Evolutionary conservation across 1,140 invertebrate genomes (phyloP).

Genomic region (Drosophila ambigua): DNA sequence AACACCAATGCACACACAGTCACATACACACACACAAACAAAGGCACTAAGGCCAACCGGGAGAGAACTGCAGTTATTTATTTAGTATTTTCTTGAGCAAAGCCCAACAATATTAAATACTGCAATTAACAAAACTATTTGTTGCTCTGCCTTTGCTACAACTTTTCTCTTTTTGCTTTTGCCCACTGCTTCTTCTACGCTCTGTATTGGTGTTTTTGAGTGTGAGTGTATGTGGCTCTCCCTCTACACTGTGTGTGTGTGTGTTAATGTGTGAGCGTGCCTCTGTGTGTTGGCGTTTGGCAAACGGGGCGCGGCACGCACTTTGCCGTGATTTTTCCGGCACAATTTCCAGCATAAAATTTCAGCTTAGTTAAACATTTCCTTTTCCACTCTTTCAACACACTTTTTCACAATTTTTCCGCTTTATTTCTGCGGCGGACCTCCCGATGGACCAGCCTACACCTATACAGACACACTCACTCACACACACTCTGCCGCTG

Average conservation of each 20-base stretch:
- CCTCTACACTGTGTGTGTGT: constrained; percentile 25
- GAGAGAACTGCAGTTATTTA: not conserved
- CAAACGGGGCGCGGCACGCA: constrained; percentile 72
- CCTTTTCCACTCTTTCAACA: constrained; percentile 13
- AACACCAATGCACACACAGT: constrained; percentile 47
- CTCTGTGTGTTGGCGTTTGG: constrained; percentile 44
- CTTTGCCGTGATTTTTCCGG: constrained; percentile 46
- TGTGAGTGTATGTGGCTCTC: constrained; percentile 40
- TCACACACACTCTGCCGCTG: constrained; percentile 30
- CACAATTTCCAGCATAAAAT: constrained; percentile 36
- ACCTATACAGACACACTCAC: constrained; percentile 41
- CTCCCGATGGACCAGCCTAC: constrained; percentile 31
- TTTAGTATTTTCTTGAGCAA: constrained; percentile 28
- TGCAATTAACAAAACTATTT: constrained; percentile 71
- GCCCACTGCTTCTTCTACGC: constrained; percentile 21
- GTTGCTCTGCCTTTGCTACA: constrained; percentile 61
- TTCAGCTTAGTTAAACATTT: constrained; percentile 21
- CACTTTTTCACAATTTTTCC: constrained; percentile 32
- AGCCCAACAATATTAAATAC: constrained; percentile 16
- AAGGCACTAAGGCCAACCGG: not conserved
- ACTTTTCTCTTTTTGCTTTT: constrained; percentile 72
- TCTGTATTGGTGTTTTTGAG: constrained; percentile 15
- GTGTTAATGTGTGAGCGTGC: constrained; percentile 39
- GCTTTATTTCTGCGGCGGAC: constrained; percentile 38
- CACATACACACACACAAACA: constrained; percentile 8